Percentiles rank a stretch among this genome's conserved stretches.
phyloP scores from a whole-genome alignment of 2,113 vertebrate species.

The Nerophis ophidion region DNA sequence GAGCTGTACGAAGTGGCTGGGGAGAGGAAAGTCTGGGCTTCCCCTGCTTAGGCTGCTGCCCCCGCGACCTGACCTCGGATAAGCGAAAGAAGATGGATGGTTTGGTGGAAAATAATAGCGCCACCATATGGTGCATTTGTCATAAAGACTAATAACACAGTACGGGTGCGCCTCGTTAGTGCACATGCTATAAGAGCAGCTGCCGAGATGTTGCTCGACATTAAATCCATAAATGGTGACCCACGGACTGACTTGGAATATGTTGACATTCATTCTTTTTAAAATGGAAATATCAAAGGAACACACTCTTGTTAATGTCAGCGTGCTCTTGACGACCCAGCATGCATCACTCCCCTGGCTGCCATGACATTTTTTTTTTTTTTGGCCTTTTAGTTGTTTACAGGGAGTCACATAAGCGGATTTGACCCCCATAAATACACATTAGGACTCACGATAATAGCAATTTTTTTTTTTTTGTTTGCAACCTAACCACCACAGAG shows the following conservation, averaged over 20 bases:
- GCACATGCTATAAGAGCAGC: not conserved
- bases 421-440: slow-evolving; percentile 53
- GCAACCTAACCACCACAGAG: slow-evolving; percentile 34
- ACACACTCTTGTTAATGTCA: slow-evolving; percentile 4
- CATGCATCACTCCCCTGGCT: not conserved
- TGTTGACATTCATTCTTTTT: slow-evolving; percentile 2
- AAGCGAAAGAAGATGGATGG: too few relatives aligned
- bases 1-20: too few relatives aligned
- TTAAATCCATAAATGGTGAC: not conserved
- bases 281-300: slow-evolving; percentile 5
- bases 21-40: too few relatives aligned
- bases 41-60: too few relatives aligned
- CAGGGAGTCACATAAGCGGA: slow-evolving; percentile 44
- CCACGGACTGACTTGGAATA: not conserved
- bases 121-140: too few relatives aligned
- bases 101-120: too few relatives aligned
- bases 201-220: not conserved
- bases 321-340: slow-evolving; percentile 7
- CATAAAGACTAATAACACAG: too few relatives aligned
- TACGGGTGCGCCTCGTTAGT: too few relatives aligned
- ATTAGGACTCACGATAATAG: slow-evolving; percentile 43
- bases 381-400: slow-evolving; percentile 32
- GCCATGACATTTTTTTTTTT: not conserved
- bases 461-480: slow-evolving; percentile 28
- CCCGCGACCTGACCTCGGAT: too few relatives aligned